Evolutionary conservation across 1,140 invertebrate genomes (phyloP), one percentile per base, ranked within the genome.

Genomic region (Drosophila busckii): DNA sequence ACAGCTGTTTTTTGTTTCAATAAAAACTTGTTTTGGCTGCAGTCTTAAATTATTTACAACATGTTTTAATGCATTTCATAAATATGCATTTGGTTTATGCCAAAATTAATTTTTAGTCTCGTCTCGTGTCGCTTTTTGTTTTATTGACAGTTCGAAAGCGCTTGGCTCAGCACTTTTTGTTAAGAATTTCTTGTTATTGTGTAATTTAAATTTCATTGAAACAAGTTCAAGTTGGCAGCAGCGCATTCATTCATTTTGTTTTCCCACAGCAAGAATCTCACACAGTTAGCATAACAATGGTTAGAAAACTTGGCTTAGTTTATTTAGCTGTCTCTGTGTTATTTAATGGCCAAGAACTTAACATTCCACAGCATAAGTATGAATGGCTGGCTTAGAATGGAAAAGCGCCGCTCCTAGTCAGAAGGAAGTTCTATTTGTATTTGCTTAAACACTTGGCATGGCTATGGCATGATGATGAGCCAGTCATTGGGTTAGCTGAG

Each of bases 1-100:
- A 61, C 58, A 61, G 58, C 58, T 55, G 58, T 61, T 61, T 48
- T 59, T 42, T 45, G 55, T 55, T 61, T 61, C 55, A 61, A 60
- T 54, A 48, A 28, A 61, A 61, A 61, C 58, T 61, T 61, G 58
- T 61, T 61, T 55, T 61, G 58, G 58, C 50, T 61, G 58, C 58
- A 61, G 58, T 61, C 41, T n/a, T n/a, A n/a, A n/a, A n/a, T n/a
- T n/a, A n/a, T n/a, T n/a, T n/a, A n/a, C n/a, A 61, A 61, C 58
- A 61, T 55, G 41, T 55, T 61, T n/a, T 35, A 55, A 54, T 55
- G 56, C 56, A 54, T 54, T 60, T 53, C 13, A 44, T 53, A n/a
- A n/a, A n/a, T n/a, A 59, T 53, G 55, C 55, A 59, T 59, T 59
- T 59, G 52, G n/a, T 53, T 35, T 34, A 34, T 41, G 29, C 34